Evolutionary conservation across 2,888 invertebrate species (phyloP), one percentile per base, ranked within the genome.

Genomic region (Amiota communis): DNA sequence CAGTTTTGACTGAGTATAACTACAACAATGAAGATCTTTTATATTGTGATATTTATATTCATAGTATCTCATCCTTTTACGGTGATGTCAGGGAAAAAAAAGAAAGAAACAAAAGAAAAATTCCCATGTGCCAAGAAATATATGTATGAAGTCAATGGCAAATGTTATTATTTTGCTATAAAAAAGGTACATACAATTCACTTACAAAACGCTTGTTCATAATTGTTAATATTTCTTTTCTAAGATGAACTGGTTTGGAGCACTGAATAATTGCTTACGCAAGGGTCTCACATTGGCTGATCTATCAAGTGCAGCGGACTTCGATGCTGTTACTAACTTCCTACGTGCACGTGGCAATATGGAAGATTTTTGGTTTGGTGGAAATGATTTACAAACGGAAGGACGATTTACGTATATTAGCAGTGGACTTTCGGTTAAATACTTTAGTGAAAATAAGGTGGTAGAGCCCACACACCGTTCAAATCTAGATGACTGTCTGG

Each of bases 341-440:
- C 17, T 84, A 10, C 23, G 61, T n/a, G 6, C 48, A 0, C 72
- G 72, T 2, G 75, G 75, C 20, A 80, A 75, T 36, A 73, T 75
- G 71, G 81, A 79, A 12, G 84, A 84, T 70, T 82, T 36, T 49
- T 82, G 84, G 84, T 80, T 84, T 48, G 82, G 82, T 12, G 82
- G 77, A 17, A 82, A 82, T 48, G 82, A 84, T 57, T 74, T 82
- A 9, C 77, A 84, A 13, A 1, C 74, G 6, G 84, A 84, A 72
- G 78, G 79, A 6, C 74, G 69, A 0, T 82, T 82, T 65, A 80
- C 74, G 15, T 82, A 82, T 48, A 82, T 82, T 3, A 81, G 81
- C 72, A 80, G 12, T n/a, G 82, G 82, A 0, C 72, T 65, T 0
- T 47, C 72, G 0, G 77, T 84, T 0, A 61, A 63, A 0, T 80